Base-by-base conservation (phyloP, 2,888 invertebrate species). In the Alviniconcha strummeri region DNA sequence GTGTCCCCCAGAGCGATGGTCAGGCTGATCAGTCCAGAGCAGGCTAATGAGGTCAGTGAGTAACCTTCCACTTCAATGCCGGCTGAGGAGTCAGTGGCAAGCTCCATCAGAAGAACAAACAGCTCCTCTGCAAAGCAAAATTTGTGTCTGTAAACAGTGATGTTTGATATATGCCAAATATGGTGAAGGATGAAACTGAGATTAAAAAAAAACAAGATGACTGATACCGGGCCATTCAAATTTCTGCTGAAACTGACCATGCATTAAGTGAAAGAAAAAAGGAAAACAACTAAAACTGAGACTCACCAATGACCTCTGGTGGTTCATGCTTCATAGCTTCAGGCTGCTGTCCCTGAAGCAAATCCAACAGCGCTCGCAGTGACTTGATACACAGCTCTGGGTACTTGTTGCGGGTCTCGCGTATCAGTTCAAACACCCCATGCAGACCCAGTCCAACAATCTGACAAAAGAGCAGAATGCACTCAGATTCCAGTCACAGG, bases 1-100 rank as follows among this genome's bases (percentile, higher is more conserved):
- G 98, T 97, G 93, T 98, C 97, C 6, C 99, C 99, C 83, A 97
- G 95, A 1, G 98, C 98, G 79, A 99, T 97, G 17, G 98, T 97
- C 85, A 99, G 95, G 83, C 98, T 97, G 82, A 99, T 95, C 11
- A 99, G 95, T 89, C 98, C 98, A 2, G 99, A 97, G 93, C 98
- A 97, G 81, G 98, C 97, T 85, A 98, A 95, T 6, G 97, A 96
- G 52, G 97, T 97, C 90, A 98, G 91, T 95, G 88, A 95, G 95
- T 91, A 95, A 95, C 82, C 95, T 54, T 87, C 87, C 54, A 82
- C 81, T 15, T 84, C 80, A 60, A 82, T 95, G 75, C 91, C 91
- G 54, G 89, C 87, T 5, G 89, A 89, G 88, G 95, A 95, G 86
- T 96, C 95, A 77, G 96, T 96, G 4, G 97, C 96, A 88, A 98